Percentiles rank a stretch among this genome's conserved stretches.
Evolutionary conservation across 64 coral and sea anemone genomes (phyloP).

Genomic region (Montipora cactus): DNA sequence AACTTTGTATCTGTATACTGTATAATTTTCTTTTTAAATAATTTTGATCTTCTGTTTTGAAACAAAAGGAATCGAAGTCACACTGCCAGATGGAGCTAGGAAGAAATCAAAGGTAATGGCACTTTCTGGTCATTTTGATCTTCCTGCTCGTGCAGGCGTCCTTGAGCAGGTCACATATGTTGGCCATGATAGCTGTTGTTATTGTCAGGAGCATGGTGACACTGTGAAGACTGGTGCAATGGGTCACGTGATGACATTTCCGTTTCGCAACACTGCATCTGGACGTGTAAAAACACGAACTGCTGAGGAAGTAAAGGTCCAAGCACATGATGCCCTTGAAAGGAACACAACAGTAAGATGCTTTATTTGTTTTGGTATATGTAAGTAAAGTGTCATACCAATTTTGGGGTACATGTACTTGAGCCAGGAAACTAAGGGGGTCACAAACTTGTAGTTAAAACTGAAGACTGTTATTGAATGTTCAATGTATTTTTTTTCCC

Average conservation of each 20-base stretch:
- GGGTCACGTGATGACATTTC: constrained; percentile 58
- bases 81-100: not conserved
- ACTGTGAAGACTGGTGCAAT: not conserved
- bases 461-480: not conserved
- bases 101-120: not conserved
- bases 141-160: constrained; percentile 10
- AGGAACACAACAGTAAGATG: constrained; percentile 36
- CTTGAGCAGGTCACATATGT: constrained; percentile 51
- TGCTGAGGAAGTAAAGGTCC: too few relatives aligned
- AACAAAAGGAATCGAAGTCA: constrained; percentile 42
- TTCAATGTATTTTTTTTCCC: not conserved
- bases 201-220: constrained; percentile 44
- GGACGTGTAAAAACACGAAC: not conserved
- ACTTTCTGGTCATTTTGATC: too few relatives aligned
- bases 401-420: too few relatives aligned
- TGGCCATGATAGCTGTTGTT: constrained; percentile 60
- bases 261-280: not conserved
- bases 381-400: too few relatives aligned
- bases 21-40: not conserved
- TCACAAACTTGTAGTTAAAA: too few relatives aligned
- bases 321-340: constrained; percentile 11
- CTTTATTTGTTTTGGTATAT: not conserved
- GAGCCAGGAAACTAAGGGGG: too few relatives aligned
- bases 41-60: constrained; percentile 15
- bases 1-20: too few relatives aligned